phyloP scores from a whole-genome alignment of 2,113 vertebrate species.

The Rattus rattus region DNA sequence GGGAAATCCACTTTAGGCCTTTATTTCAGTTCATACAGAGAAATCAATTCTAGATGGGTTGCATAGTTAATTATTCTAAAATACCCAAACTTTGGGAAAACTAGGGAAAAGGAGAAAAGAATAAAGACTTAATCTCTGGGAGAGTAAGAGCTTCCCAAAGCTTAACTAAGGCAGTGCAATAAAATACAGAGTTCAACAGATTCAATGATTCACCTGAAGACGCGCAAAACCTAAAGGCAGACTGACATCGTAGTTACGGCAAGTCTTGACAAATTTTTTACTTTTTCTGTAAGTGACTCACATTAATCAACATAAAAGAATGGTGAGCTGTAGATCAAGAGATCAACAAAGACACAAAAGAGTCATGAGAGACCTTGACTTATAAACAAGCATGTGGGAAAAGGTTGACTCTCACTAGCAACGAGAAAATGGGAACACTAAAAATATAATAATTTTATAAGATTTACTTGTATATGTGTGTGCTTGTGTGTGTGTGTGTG shows the following conservation, averaged over 20 bases:
- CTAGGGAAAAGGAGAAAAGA: constrained; percentile 39
- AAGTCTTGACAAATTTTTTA: neutral
- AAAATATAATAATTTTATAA: neutral
- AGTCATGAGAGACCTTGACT: neutral
- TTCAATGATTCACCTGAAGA: neutral
- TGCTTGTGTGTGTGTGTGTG: neutral
- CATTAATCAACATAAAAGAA: constrained; percentile 37
- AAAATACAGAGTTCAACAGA: constrained; percentile 35
- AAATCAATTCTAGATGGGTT: constrained; percentile 70
- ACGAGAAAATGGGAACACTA: neutral
- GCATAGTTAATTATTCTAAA: constrained; percentile 60
- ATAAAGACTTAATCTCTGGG: constrained; percentile 54
- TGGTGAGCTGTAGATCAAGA: neutral
- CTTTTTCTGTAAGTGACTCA: neutral
- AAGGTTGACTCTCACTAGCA: neutral
- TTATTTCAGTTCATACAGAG: constrained; percentile 59
- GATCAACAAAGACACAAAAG: neutral
- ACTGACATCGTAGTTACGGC: constrained; percentile 1
- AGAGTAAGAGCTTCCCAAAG: constrained; percentile 38
- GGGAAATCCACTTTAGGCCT: constrained; percentile 47
- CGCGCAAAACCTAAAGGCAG: constrained; percentile 4
- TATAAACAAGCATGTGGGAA: neutral
- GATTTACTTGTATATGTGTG: neutral
- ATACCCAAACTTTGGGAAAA: constrained; percentile 60
- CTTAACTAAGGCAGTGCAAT: constrained; percentile 8